Evolutionary conservation across 1,140 invertebrate species (phyloP), one percentile per base, ranked within the genome.

Genomic region (Bathynomus jamesi): DNA sequence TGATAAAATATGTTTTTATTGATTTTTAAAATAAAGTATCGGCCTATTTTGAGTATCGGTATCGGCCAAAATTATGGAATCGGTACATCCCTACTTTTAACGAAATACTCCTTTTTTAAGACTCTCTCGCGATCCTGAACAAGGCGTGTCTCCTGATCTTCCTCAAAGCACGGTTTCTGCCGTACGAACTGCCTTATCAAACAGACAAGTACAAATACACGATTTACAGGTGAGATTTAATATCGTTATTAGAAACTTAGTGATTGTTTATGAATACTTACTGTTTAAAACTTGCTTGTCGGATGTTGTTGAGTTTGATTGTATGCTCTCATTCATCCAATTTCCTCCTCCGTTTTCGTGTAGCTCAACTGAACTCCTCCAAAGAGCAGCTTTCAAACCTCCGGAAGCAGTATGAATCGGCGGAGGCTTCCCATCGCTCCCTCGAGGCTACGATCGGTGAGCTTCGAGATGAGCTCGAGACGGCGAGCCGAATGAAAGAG

Each of bases 141-240:
- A 73, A 28, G 75, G 72, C 3, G 72, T 76, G 46, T 66, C 75
- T 7, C 75, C 75, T 24, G 75, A 76, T 65, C 66, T 76, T 27
- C 75, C 75, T 25, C 75, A 76, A 70, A 73, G 71, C 61, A 76
- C 75, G 5, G 75, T 76, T 25, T 76, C 75, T 17, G 75, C 75
- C 17, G 75, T 76, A n/a, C 71, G 75, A 30, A 73, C 75, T 21
- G 75, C 72, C 24, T 71, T 76, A 31, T 73, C 72, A 24, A 73
- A 76, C 25, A 46, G 75, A 24, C 75, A 76, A 61, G 69, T 76
- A 30, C 75, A 76, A 31, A 76, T 76, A 21, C 75, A 76, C 27
- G 75, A 76, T 21, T 64, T 76, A 53, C 75, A 76, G 72, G 75
- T 76, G n/a, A n/a, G n/a, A n/a, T n/a, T n/a, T n/a, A n/a, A n/a